These are phyloP conservation scores for Chrysolina oricalcia DNA, from an alignment of 2,888 invertebrate genomes.

Conservation along the genomic window DNA sequence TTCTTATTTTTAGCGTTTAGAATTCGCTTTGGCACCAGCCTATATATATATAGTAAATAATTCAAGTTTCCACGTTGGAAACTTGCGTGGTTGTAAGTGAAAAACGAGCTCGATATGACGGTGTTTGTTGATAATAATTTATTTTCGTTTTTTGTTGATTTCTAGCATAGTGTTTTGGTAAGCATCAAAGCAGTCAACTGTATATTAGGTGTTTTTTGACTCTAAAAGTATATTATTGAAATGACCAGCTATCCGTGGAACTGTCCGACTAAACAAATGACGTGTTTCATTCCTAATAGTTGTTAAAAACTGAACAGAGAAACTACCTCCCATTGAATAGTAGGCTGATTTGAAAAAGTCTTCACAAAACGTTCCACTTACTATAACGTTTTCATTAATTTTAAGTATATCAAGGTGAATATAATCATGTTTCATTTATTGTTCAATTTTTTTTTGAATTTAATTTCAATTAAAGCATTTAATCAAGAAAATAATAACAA, in stretches of 20 bases:
- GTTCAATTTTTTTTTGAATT: too few relatives aligned
- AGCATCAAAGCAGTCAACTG: slow-evolving; percentile 70
- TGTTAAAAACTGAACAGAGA: not conserved
- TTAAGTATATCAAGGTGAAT: too few relatives aligned
- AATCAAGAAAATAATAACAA: too few relatives aligned
- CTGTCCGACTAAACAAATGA: slow-evolving; percentile 46
- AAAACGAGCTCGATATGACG: slow-evolving; percentile 69
- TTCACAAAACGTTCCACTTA: too few relatives aligned
- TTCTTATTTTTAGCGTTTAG: too few relatives aligned
- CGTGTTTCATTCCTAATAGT: not conserved
- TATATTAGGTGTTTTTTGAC: slow-evolving; percentile 68
- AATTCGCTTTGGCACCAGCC: too few relatives aligned
- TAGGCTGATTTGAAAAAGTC: not conserved
- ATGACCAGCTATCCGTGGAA: slow-evolving; percentile 47
- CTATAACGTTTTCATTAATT: too few relatives aligned
- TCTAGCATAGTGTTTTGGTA: slow-evolving; percentile 63
- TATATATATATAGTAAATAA: slow-evolving; percentile 36
- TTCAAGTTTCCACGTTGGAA: slow-evolving; percentile 49
- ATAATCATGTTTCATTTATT: too few relatives aligned
- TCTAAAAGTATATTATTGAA: slow-evolving; percentile 64
- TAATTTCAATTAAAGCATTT: too few relatives aligned
- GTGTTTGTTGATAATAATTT: slow-evolving; percentile 71
- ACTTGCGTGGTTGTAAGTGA: slow-evolving; percentile 61
- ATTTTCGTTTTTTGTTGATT: slow-evolving; percentile 60
- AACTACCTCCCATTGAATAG: not conserved